Base-by-base conservation (phyloP, 2,888 invertebrate species). In the Nyleta sp. region DNA sequence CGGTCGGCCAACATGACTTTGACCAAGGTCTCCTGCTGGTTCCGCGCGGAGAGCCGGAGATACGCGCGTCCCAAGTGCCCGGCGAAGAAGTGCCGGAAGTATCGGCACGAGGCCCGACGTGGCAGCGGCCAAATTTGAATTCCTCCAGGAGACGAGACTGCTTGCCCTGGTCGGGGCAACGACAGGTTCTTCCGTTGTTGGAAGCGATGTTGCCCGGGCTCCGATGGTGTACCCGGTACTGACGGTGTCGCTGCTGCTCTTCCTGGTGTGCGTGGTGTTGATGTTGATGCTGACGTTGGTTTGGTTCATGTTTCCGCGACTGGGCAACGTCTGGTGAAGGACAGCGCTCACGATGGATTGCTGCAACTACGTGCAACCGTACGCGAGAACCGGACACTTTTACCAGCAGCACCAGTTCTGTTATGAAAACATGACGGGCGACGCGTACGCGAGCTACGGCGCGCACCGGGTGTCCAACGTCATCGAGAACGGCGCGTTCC, bases 281-380 rank as follows among this genome's bases (percentile, higher is more conserved):
- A 13, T 57, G 38, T 18, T 24, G n/a, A 33, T 24, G 18, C 1
- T 44, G 24, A 67, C 38, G 33, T 40, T 71, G 31, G 7, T 35
- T 18, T 62, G 24, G 44, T 15, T 38, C 38, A 31, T 50, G 38
- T 38, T 59, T 10, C 0, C 35, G 11, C 22, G n/a, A 31, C 8
- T 55, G 17, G 17, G 10, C 11, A 28, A 15, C 13, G 33, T 20
- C 20, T 44, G 31, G 20, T 65, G 33, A 42, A 53, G 33, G 6
- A 1, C 10, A 53, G 28, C 4, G 5, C 5, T 4, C 40, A 75
- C 62, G 3, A 90, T 90, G 90, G 88, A 90, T 86, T 88, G 87
- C 78, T 90, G 89, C 81, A 90, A 90, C 80, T 90, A 90, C 83
- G 86, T 88, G 78, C 89, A 88, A 82, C 87, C 89, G 64, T 89